These are phyloP conservation scores for Cuculus canorus DNA, from an alignment of 2,797 vertebrate species.

Conservation along the genomic window DNA sequence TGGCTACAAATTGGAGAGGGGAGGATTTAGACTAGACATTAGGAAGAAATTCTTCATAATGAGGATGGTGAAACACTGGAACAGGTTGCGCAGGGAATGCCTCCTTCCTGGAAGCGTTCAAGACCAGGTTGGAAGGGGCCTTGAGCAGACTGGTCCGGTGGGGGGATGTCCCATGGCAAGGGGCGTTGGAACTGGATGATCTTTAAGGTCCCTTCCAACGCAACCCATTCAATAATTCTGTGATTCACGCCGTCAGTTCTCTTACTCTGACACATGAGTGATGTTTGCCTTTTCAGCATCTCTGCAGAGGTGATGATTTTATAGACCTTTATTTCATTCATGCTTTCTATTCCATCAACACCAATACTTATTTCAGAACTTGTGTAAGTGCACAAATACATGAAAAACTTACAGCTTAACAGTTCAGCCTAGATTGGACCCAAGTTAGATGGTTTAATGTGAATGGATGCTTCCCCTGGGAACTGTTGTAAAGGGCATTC, in stretches of 20 bases:
- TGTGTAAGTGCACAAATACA: not conserved
- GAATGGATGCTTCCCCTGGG: not conserved
- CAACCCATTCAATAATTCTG: too few species aligned
- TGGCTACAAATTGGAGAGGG: too few species aligned
- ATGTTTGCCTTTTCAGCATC: not conserved
- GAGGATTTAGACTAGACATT: too few species aligned
- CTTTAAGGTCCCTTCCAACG: too few species aligned
- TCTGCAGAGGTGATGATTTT: not conserved
- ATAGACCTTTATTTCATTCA: not conserved
- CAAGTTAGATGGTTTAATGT: not conserved
- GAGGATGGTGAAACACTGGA: too few species aligned
- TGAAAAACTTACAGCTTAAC: not conserved
- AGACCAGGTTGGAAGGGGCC: too few species aligned
- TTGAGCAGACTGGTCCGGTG: too few species aligned
- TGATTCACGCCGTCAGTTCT: rapidly evolving
- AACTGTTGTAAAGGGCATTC: not conserved
- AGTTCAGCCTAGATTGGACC: not conserved
- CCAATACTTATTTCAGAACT: not conserved
- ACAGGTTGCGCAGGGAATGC: too few species aligned
- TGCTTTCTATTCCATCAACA: not conserved
- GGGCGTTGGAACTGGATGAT: too few species aligned
- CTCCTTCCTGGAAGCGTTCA: too few species aligned
- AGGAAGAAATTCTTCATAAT: too few species aligned
- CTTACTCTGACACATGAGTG: not conserved
- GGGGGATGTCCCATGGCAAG: too few species aligned